Conservation (phyloP, 2,797 vertebrate genomes). For the Pteronotus mesoamericanus region DNA sequence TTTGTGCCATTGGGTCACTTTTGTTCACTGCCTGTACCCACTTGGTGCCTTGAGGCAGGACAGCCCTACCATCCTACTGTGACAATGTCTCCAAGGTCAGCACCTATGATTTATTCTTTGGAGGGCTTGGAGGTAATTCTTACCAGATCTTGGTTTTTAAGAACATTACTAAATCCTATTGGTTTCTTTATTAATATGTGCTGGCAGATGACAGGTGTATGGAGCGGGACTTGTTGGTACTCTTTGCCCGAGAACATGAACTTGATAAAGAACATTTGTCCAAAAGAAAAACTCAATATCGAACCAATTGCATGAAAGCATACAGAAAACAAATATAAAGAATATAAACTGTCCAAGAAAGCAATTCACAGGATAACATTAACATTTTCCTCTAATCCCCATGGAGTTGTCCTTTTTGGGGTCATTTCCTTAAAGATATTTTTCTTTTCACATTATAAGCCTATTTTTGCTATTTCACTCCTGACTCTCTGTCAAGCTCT, state of each 20-base stretch:
- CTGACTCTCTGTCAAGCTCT: not conserved
- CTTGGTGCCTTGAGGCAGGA: accelerated
- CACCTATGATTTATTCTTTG: too few species aligned
- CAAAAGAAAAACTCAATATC: not conserved
- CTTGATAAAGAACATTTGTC: not conserved
- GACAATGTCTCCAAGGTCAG: accelerated
- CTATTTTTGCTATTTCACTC: not conserved
- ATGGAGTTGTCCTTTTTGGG: not conserved
- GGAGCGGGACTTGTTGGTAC: not conserved
- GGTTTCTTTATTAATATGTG: not conserved
- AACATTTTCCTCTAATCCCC: conserved; percentile 4
- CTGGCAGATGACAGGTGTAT: not conserved
- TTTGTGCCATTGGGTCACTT: not conserved
- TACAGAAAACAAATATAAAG: not conserved
- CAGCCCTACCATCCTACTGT: not conserved
- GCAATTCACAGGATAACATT: not conserved
- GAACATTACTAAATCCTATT: not conserved
- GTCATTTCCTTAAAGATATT: conserved; percentile 14
- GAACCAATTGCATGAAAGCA: not conserved
- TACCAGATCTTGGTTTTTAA: not conserved
- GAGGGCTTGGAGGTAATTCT: not conserved
- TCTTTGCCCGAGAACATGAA: not conserved
- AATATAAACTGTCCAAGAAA: not conserved
- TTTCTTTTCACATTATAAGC: not conserved
- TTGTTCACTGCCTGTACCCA: not conserved